A percentile compares a stretch with the other conserved stretches of the same genome.
These are phyloP conservation scores for Drosophila mayaguana DNA, from an alignment of 2,888 invertebrate species.

Conservation along the genomic window DNA sequence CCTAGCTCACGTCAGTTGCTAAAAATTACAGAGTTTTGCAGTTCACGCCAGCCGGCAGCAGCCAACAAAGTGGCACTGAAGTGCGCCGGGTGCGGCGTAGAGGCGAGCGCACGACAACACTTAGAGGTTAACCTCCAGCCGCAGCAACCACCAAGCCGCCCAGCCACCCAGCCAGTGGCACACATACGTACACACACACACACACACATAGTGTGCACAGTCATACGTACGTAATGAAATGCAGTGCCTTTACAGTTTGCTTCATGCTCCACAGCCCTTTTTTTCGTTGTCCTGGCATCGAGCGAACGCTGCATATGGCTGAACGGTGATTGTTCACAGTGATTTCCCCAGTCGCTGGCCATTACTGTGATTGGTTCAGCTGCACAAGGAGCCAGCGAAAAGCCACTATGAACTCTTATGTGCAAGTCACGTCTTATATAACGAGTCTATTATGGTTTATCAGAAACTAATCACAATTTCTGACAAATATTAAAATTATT, in stretches of 20 bases:
- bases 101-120: slow-evolving; percentile 60
- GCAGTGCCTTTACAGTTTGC: slow-evolving; percentile 29
- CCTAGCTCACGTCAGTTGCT: slow-evolving; percentile 41
- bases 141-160: slow-evolving; percentile 43
- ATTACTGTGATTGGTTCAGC: slow-evolving; percentile 6
- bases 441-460: neutral
- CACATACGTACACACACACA: slow-evolving; percentile 3
- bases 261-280: slow-evolving; percentile 57
- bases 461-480: neutral
- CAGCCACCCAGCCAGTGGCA: neutral
- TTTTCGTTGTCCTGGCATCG: slow-evolving; percentile 21
- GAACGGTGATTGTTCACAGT: slow-evolving; percentile 44
- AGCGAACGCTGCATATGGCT: slow-evolving; percentile 25
- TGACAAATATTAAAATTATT: neutral
- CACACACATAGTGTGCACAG: slow-evolving; percentile 16
- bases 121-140: slow-evolving; percentile 72
- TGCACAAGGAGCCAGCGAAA: neutral
- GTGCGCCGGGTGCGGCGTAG: slow-evolving; percentile 29
- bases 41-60: slow-evolving; percentile 47
- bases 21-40: slow-evolving; percentile 65
- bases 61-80: slow-evolving; percentile 59
- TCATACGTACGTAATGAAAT: slow-evolving; percentile 20
- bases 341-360: slow-evolving; percentile 40
- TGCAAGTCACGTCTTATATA: neutral
- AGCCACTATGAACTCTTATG: neutral